Conservation (phyloP, 1,140 invertebrate genomes). For the Megalopta genalis region DNA sequence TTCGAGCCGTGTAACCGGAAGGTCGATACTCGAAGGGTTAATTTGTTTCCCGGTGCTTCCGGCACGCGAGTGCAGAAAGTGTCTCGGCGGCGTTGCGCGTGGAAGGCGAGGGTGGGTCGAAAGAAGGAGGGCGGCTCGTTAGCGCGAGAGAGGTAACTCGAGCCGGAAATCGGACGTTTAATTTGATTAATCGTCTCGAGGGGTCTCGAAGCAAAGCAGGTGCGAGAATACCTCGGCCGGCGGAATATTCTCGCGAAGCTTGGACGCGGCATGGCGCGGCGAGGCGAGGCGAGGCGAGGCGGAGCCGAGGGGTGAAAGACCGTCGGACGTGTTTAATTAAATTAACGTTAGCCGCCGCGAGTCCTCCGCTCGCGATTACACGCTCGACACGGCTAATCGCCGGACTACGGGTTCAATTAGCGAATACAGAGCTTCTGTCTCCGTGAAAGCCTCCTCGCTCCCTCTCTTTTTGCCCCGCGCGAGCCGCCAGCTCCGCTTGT, state of each 20-base stretch:
- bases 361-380: constrained; percentile 68
- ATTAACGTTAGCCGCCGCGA: constrained; percentile 65
- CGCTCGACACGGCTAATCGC: constrained; percentile 69
- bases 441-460: background rate
- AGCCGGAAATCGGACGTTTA: constrained; percentile 44
- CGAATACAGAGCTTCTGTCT: background rate
- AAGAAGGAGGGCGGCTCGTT: constrained; percentile 16
- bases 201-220: constrained; percentile 14
- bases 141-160: constrained; percentile 8
- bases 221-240: background rate
- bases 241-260: constrained; percentile 57
- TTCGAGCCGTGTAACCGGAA: too few relatives aligned
- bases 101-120: too few relatives aligned
- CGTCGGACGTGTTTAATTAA: constrained; percentile 70
- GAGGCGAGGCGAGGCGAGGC: background rate
- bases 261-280: background rate
- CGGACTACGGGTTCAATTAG: constrained; percentile 58
- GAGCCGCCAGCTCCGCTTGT: background rate
- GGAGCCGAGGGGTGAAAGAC: too few relatives aligned
- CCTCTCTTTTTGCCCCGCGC: background rate
- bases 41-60: too few relatives aligned
- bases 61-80: too few relatives aligned
- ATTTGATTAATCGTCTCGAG: constrained; percentile 42
- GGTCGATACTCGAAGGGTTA: too few relatives aligned
- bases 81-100: too few relatives aligned